Base-by-base conservation (phyloP, 2,113 vertebrate species). In the Pseudopipra pipra region DNA sequence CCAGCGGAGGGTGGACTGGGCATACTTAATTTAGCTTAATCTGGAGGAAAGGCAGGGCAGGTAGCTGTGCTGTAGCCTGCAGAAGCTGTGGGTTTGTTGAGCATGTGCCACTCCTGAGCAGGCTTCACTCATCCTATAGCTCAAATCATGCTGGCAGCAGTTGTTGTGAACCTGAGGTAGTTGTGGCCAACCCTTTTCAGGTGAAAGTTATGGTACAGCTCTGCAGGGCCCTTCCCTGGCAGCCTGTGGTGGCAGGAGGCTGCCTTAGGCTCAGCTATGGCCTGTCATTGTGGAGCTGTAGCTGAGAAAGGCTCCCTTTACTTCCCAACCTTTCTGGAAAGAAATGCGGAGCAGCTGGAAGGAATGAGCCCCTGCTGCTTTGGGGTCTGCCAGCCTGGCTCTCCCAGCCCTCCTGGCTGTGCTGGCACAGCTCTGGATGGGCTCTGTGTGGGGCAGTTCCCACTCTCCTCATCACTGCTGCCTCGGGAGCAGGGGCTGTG, bases 391-490 rank as follows among this genome's bases (percentile, higher is more conserved):
- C 54, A 67, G 73, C 55, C 35, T 11, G 31, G 49, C 77, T 62
- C 33, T 47, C 24, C 65, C 21, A 73, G 55, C 47, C 55, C 52
- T 67, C 28, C 71, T 74, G 79, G 54, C 67, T 4, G 0, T 7
- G 44, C 73, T 94, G 79, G 83, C 82, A 49, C 70, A 41, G 44
- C 27, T n/a, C 11, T 5, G 37, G n/a, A 7, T 1, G 23, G n/a
- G 17, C 11, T 16, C 15, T 6, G 15, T 5, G 3, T 11, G 25
- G 44, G 28, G 35, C 67, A 58, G 46, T 28, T 56, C 41, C 59
- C 3, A 0, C 21, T 72, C 25, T 51, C 10, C 33, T 77, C 18
- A 5, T 51, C 1, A 0, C 43, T 3, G 0, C 35, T 16, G 8
- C n/a, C 37, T 56, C 2, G 0, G 35, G 54, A 75, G 49, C 52